phyloP scores from a whole-genome alignment of 1,140 invertebrate species.

The Lepidotrigona ventralis region DNA sequence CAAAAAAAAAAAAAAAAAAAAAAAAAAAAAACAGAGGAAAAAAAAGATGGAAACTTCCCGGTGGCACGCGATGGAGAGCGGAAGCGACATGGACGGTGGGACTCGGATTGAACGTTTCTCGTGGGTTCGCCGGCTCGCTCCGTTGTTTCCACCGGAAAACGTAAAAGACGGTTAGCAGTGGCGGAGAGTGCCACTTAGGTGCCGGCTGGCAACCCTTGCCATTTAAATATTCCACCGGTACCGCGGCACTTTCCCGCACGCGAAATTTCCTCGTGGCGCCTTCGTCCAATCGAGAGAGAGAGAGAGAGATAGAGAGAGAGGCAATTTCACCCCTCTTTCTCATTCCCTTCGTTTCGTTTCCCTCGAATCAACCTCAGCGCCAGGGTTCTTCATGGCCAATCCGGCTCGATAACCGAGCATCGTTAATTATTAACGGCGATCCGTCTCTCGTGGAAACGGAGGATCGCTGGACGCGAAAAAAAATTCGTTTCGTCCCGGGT shows the following conservation, averaged over 20 bases:
- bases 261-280: conserved; percentile 62
- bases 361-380: conserved; percentile 20
- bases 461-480: conserved; percentile 2
- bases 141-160: conserved; percentile 65
- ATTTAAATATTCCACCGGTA: conserved; percentile 62
- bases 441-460: conserved; percentile 47
- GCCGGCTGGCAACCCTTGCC: conserved; percentile 63
- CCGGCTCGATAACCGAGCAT: conserved; percentile 50
- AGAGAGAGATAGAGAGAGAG: neutral
- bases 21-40: neutral
- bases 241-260: conserved; percentile 61
- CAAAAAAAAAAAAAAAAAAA: neutral
- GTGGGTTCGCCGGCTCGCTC: neutral
- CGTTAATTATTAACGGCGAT: conserved; percentile 59
- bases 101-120: conserved; percentile 49
- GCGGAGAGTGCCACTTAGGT: conserved; percentile 63
- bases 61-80: conserved; percentile 49
- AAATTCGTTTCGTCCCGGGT: neutral
- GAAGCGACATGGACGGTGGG: conserved; percentile 37
- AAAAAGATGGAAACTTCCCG: conserved; percentile 42
- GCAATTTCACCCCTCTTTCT: conserved; percentile 38
- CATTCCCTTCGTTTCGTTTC: neutral
- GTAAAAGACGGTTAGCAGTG: conserved; percentile 66
- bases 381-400: conserved; percentile 37
- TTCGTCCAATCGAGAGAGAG: neutral